Evolutionary conservation across 2,797 vertebrate genomes (phyloP).

Genomic region (Trichosurus vulpecula): DNA sequence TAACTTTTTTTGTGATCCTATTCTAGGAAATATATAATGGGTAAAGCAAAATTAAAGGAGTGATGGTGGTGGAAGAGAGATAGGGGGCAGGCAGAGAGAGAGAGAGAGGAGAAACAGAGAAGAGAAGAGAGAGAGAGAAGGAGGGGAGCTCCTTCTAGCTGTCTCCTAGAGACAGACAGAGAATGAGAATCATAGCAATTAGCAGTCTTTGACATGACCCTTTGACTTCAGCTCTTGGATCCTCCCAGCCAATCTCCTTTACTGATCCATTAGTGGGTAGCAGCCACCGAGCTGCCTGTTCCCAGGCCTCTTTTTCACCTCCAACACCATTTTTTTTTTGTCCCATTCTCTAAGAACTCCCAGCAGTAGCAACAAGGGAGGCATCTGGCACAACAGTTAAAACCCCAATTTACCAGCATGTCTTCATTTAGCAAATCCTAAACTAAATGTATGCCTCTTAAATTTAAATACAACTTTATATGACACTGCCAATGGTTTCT

Average conservation of each 20-base stretch:
- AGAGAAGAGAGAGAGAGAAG: background rate
- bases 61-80: background rate
- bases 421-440: background rate
- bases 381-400: background rate
- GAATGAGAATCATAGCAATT: background rate
- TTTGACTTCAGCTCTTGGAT: fast-evolving
- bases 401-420: background rate
- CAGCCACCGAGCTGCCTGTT: background rate
- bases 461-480: background rate
- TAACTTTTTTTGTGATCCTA: background rate
- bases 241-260: background rate
- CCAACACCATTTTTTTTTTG: fast-evolving
- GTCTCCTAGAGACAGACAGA: background rate
- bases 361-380: fast-evolving
- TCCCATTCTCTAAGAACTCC: background rate
- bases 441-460: conserved; percentile 23
- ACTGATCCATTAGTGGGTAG: background rate
- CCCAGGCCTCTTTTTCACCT: background rate
- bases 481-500: background rate
- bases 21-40: background rate
- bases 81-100: background rate
- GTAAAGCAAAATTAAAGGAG: background rate
- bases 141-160: background rate
- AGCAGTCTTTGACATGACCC: background rate
- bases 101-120: background rate